Base-by-base conservation (phyloP, 2,113 vertebrate genomes). In the Tachysurus fulvidraco region DNA sequence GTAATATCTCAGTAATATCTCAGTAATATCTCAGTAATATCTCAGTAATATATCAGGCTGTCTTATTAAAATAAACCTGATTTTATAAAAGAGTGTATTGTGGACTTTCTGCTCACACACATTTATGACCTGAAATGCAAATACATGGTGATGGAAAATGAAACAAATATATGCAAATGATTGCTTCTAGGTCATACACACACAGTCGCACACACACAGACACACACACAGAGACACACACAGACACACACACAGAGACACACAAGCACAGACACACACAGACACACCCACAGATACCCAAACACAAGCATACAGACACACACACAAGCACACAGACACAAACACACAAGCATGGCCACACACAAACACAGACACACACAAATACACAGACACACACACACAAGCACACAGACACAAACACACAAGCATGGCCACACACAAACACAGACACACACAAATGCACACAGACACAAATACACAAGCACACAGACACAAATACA, bases 111-210 rank as follows among this genome's bases (percentile, higher is more conserved):
- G 16, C 10, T 0, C n/a, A 52, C 28, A 46, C 46, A 78, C n/a
- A 30, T 36, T 44, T 44, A 14, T 19, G 19, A 54, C 25, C 52
- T 19, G 21, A 74, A 44, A 73, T 74, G 82, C 64, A 83, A 83
- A 83, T 59, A 36, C 55, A 57, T 13, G 4, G 3, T 19, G 7
- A 50, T 84, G 67, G 5, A 41, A 73, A 41, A 59, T 83, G 28
- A 83, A 55, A 54, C 82, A 71, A 71, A 83, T 55, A 1, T 55
- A 83, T 71, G 52, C 46, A 83, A 83, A 83, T 41, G 59, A 60
- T 4, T 55, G 59, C 36, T 65, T 64, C 25, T 28, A 30, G 21
- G 30, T 14, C 5, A 14, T 14, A 25, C 16, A 2, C n/a, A 23
- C n/a, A 11, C 44, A 41, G 3, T 19, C 21, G 9, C 0, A 50